phyloP scores from a whole-genome alignment of 2,888 invertebrate species.

The Tuta absoluta region DNA sequence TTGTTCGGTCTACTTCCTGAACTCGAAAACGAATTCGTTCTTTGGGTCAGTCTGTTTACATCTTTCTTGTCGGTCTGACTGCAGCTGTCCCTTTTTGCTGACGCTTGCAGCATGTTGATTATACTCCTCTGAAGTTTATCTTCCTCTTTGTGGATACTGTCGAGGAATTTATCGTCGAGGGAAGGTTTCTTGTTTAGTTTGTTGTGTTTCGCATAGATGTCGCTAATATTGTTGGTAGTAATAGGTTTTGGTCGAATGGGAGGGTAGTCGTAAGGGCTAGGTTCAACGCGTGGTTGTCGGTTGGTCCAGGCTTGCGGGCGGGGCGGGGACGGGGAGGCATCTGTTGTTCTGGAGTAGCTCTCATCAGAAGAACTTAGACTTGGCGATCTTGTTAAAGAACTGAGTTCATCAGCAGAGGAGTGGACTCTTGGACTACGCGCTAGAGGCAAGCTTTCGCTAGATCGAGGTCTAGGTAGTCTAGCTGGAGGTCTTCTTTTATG shows the following conservation, averaged over 20 bases:
- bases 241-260: conserved; percentile 78
- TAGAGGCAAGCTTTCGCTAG: conserved; percentile 84
- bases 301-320: conserved; percentile 79
- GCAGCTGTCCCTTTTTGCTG: conserved; percentile 83
- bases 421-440: conserved; percentile 83
- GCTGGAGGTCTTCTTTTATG: conserved; percentile 69
- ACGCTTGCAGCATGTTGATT: conserved; percentile 77
- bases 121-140: conserved; percentile 75
- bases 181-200: conserved; percentile 66
- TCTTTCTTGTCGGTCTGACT: conserved; percentile 86
- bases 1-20: conserved; percentile 77
- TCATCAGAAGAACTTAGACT: conserved; percentile 92
- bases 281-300: conserved; percentile 75
- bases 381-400: conserved; percentile 89
- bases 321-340: conserved; percentile 83
- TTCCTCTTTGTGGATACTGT: conserved; percentile 73
- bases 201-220: conserved; percentile 71
- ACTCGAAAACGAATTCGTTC: conserved; percentile 78
- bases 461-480: conserved; percentile 83
- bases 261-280: conserved; percentile 81
- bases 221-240: conserved; percentile 60
- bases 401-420: conserved; percentile 91
- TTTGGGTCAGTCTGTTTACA: conserved; percentile 63
- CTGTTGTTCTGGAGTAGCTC: conserved; percentile 90
- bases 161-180: conserved; percentile 68